phyloP scores from a whole-genome alignment of 2,797 vertebrate genomes.

The Xerus rutilus region DNA sequence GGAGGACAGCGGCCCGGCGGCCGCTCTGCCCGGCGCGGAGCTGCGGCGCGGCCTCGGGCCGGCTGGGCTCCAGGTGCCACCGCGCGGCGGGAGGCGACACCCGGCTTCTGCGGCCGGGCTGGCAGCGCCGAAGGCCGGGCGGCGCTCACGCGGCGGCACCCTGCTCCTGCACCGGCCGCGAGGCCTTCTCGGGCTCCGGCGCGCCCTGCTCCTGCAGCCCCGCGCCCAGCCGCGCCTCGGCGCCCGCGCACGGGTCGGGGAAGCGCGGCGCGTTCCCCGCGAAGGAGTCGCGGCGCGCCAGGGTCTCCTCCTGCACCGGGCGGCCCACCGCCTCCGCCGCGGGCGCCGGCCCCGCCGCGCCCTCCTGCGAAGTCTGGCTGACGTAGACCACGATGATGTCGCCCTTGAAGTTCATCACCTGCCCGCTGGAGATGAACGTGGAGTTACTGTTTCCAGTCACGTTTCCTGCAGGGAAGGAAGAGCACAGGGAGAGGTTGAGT shows the following conservation, averaged over 20 bases:
- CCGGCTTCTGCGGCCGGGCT: no score
- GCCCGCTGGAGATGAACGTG: slow-evolving; percentile 97
- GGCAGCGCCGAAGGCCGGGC: neutral
- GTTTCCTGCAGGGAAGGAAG: slow-evolving; percentile 89
- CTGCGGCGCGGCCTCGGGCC: neutral
- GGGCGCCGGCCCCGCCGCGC: slow-evolving; percentile 62
- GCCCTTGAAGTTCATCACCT: slow-evolving; percentile 99
- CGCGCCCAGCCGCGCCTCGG: neutral
- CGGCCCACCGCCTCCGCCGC: slow-evolving; percentile 89
- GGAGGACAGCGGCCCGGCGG: neutral
- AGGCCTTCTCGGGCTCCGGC: slow-evolving; percentile 51
- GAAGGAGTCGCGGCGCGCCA: slow-evolving; percentile 90
- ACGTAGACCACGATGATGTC: slow-evolving; percentile 98
- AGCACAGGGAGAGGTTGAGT: slow-evolving; percentile 73
- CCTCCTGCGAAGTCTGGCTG: slow-evolving; percentile 94
- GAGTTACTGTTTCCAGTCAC: slow-evolving; percentile 98
- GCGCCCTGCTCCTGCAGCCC: neutral
- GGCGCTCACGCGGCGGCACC: slow-evolving; percentile 75
- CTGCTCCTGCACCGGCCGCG: slow-evolving; percentile 88
- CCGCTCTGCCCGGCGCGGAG: neutral
- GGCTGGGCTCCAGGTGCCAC: neutral
- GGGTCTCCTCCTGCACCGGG: slow-evolving; percentile 95
- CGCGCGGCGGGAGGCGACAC: neutral
- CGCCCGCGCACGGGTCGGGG: slow-evolving; percentile 82
- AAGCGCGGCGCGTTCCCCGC: slow-evolving; percentile 88